phyloP scores from a whole-genome alignment of 1,140 invertebrate genomes.

The Asobara japonica region DNA sequence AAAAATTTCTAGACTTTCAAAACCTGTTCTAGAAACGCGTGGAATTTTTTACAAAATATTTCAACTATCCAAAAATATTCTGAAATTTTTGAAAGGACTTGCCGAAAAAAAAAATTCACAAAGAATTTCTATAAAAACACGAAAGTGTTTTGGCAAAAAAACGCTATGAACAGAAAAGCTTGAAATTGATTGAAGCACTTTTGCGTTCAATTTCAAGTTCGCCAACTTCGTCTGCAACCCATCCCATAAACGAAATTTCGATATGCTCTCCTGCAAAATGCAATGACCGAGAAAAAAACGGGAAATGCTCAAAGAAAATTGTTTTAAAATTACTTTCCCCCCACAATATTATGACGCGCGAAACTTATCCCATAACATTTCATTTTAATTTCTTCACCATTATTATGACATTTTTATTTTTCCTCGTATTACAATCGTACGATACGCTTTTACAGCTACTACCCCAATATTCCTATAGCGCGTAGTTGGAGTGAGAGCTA shows the following conservation, averaged over 20 bases:
- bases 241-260: background rate
- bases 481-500: background rate
- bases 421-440: background rate
- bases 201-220: too few species aligned
- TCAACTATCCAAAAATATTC: too few species aligned
- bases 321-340: background rate
- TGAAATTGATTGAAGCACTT: too few species aligned
- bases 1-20: too few species aligned
- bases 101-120: too few species aligned
- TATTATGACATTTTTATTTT: background rate
- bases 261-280: background rate
- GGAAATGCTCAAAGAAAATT: constrained; percentile 1
- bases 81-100: too few species aligned
- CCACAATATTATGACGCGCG: background rate
- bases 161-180: too few species aligned
- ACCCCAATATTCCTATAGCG: background rate
- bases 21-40: too few species aligned
- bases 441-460: background rate
- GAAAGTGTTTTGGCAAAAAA: too few species aligned
- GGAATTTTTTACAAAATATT: too few species aligned
- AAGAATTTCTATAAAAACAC: too few species aligned
- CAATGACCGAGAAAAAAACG: background rate
- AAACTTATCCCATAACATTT: background rate
- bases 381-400: background rate
- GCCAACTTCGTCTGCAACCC: background rate